phyloP scores from a whole-genome alignment of 2,888 invertebrate species.

The Stenoptilia bipunctidactyla region DNA sequence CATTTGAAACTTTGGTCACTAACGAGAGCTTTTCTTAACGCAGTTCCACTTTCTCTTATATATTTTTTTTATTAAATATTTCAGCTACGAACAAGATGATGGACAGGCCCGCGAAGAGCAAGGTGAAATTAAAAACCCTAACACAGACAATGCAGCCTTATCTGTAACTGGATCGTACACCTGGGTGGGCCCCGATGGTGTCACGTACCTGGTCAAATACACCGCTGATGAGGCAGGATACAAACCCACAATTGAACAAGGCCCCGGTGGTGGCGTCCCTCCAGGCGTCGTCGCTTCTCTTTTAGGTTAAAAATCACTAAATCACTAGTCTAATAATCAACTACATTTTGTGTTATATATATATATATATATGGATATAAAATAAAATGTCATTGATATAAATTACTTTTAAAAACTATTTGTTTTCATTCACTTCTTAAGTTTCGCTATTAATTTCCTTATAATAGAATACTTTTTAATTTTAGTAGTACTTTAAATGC shows the following conservation, averaged over 20 bases:
- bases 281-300: constrained; percentile 40
- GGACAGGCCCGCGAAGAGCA: constrained; percentile 46
- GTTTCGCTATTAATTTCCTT: too few species aligned
- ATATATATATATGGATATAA: too few species aligned
- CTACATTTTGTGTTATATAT: too few species aligned
- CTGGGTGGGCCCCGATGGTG: constrained; percentile 51
- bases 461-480: too few species aligned
- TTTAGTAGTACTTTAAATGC: too few species aligned
- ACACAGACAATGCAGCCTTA: constrained; percentile 11
- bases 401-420: too few species aligned
- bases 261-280: constrained; percentile 25
- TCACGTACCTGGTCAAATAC: constrained; percentile 63
- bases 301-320: constrained; percentile 27
- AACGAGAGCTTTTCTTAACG: too few species aligned
- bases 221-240: constrained; percentile 43
- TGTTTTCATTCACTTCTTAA: too few species aligned
- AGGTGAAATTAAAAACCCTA: constrained; percentile 34
- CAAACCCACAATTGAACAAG: constrained; percentile 34
- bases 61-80: not conserved
- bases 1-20: too few species aligned
- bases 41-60: too few species aligned
- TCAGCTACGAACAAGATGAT: constrained; percentile 51
- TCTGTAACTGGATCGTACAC: constrained; percentile 49
- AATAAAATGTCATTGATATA: too few species aligned
- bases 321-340: too few species aligned